Base-by-base conservation (phyloP, 2,888 invertebrate species). In the Galerucella calmariensis region DNA sequence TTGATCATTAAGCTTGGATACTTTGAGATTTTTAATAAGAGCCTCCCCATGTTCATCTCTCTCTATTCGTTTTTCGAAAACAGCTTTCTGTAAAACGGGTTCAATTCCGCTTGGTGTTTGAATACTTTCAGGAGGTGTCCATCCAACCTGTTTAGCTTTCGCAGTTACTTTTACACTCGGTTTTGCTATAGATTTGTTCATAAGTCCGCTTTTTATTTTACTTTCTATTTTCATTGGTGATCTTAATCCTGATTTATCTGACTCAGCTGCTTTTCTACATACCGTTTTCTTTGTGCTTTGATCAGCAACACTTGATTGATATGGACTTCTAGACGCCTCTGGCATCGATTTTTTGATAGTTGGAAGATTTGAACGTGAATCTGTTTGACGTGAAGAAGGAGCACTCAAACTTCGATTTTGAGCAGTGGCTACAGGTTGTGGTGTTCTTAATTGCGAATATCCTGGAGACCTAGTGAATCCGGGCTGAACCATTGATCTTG, bases 21-120 rank as follows among this genome's bases (percentile, higher is more conserved):
- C 71, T 12, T 75, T 71, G 35, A 84, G 65, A 72, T 80, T 81
- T 73, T 83, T 83, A 1, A 77, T 69, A 9, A 83, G 77, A 53
- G 72, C 80, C 75, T 84, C 83, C 1, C 79, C 80, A 9, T 79
- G 81, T 6, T 83, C 81, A 14, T 83, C 78, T 65, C 84, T 79
- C 70, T 84, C 83, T 6, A 86, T 82, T 27, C 80, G 79, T 69
- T 79, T 81, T 69, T 85, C 83, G 6, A 83, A 76, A n/a, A 82
- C 79, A 16, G 85, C 74, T 77, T 85, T 82, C 58, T 82, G 82
- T 5, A 81, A 65, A 1, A 83, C 81, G 14, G 76, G 79, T 58
- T 85, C 81, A n/a, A 79, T 78, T 1, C 85, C 85, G 6, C 77
- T 69, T 1, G 79, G 79, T 9, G 83, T 83, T 72, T 78, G 78